Conservation (phyloP, 2,797 vertebrate species). For the Coccyzus lansbergi region DNA sequence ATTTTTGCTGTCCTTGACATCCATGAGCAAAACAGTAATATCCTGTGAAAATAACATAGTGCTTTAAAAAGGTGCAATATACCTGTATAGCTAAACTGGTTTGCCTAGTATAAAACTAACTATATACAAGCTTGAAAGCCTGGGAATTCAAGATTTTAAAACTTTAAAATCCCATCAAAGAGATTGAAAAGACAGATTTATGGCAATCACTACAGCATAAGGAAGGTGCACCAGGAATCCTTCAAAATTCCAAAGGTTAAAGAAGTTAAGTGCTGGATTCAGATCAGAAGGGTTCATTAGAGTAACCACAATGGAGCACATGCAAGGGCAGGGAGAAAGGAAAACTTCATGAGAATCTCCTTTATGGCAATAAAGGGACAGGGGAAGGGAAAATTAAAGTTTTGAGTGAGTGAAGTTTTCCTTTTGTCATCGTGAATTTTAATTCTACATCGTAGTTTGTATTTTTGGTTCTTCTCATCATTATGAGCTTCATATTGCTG, state of each 20-base stretch:
- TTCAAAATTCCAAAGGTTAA: slow-evolving; percentile 79
- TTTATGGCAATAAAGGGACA: slow-evolving; percentile 65
- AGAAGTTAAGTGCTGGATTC: slow-evolving; percentile 82
- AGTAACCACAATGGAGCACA: slow-evolving; percentile 78
- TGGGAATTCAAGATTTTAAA: slow-evolving; percentile 79
- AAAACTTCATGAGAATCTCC: slow-evolving; percentile 76
- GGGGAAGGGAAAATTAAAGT: background rate
- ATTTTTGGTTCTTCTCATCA: slow-evolving; percentile 80
- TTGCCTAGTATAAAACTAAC: slow-evolving; percentile 83
- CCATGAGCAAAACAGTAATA: slow-evolving; percentile 82
- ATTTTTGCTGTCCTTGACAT: slow-evolving; percentile 82
- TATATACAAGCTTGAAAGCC: slow-evolving; percentile 81
- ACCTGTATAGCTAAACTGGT: slow-evolving; percentile 79
- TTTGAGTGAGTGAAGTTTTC: slow-evolving; percentile 66
- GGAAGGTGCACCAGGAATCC: slow-evolving; percentile 85
- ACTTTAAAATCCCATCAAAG: slow-evolving; percentile 82
- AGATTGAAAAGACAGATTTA: slow-evolving; percentile 78
- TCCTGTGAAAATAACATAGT: slow-evolving; percentile 82
- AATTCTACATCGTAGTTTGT: slow-evolving; percentile 59
- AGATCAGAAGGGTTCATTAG: slow-evolving; percentile 76
- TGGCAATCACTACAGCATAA: slow-evolving; percentile 83
- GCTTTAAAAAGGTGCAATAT: slow-evolving; percentile 83
- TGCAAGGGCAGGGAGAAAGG: slow-evolving; percentile 70
- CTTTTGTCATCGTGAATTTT: slow-evolving; percentile 42
- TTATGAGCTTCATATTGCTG: slow-evolving; percentile 80